Base-by-base conservation (phyloP, 2,113 vertebrate genomes). In the Pardalotus punctatus region DNA sequence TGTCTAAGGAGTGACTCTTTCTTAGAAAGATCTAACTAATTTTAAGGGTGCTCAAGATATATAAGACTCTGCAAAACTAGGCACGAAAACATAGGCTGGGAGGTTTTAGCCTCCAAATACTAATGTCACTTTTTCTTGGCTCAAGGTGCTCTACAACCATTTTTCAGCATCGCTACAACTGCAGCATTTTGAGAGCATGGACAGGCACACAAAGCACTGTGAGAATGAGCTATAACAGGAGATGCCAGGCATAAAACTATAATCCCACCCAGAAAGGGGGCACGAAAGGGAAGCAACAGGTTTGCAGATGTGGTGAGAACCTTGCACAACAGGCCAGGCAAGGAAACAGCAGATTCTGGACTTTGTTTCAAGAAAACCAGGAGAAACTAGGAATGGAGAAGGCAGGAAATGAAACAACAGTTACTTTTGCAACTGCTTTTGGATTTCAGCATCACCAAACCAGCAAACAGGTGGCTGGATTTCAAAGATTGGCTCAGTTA, bases 401-500 rank as follows among this genome's bases (percentile, higher is more conserved):
- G 71, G 35, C 50, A 64, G 31, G 33, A 88, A 76, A 76, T 79
- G 40, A 92, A 85, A 64, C 21, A 81, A 47, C 80, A 67, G 70
- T 82, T 92, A 71, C 33, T 86, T 93, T 95, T 90, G 82, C 79
- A 93, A 93, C 20, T 76, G 38, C 12, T 35, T 64, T 66, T 81
- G 47, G 66, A 67, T 92, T 94, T 93, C 82, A 90, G 61, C 66
- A 72, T 64, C 82, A 67, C n/a, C 57, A 85, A 79, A 62, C 21
- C 47, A 67, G 62, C 2, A 4, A 76, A 51, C n/a, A 71, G n/a
- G 57, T 40, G 27, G 31, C 14, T 56, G 43, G 60, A 90, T 76
- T 76, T 88, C 81, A 85, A 73, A 92, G 61, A 64, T 36, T 42
- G 20, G 18, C 33, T 79, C 53, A 54, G 81, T 54, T 85, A 62